Evolutionary conservation across 2,888 invertebrate species (phyloP), one percentile per base, ranked within the genome.

Genomic region (Drosophila subsilvestris): DNA sequence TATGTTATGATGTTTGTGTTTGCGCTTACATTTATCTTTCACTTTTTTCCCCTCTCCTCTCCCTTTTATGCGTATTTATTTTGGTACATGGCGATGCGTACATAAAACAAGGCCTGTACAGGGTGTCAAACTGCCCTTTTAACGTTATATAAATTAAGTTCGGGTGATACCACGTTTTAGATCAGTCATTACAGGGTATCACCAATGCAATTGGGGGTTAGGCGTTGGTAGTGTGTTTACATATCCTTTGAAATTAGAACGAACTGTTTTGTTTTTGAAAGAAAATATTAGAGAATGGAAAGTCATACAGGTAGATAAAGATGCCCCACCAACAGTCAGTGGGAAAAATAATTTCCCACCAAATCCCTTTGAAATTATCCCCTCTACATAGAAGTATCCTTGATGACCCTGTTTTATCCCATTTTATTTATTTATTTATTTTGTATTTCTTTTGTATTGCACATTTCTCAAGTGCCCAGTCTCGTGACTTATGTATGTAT

Each of bases 11-110:
- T 65, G 63, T 80, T 67, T 84, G 65, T 74, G 50, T 72, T 73
- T 75, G 59, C 69, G 67, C 69, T 69, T 85, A 87, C 86, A 85
- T 83, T 75, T 75, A 83, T 83, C 86, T 87, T 87, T 87, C 80
- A 87, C 85, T 85, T 87, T 87, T 70, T 70, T 55, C 44, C 67
- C 37, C 62, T 72, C 70, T 70, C 37, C 62, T 72, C 70, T 70
- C 57, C 50, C 59, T 65, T 57, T 80, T 74, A 77, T 70, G 82
- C 68, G 82, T 85, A 85, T 87, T 87, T 83, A 87, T 87, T 87
- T 87, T 87, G 74, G 88, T 87, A 83, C 45, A 56, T 56, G 56
- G 56, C 22, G 51, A 57, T 59, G 66, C 56, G 43, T 63, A 63
- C 68, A 82, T 82, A 84, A 86, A 82, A 86, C 85, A 82, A 84